phyloP scores from a whole-genome alignment of 2,113 vertebrate genomes.

The Stegostoma tigrinum region DNA sequence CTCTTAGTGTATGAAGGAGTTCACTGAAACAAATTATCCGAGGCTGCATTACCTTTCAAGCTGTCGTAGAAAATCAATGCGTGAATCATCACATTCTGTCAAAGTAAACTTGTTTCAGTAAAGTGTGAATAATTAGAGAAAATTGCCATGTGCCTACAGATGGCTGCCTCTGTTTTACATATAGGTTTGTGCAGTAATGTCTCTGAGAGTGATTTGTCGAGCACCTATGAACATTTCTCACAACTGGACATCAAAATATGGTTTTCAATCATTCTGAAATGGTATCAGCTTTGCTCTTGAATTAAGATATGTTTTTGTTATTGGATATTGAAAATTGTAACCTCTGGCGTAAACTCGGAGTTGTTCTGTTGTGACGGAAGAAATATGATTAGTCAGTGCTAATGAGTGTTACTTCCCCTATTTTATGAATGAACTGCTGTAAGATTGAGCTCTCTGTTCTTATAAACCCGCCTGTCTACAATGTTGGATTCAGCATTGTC shows the following conservation, averaged over 20 bases:
- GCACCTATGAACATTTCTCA: neutral
- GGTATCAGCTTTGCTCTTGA: neutral
- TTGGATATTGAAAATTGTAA: neutral
- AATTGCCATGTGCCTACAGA: neutral
- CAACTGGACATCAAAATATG: neutral
- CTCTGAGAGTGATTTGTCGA: neutral
- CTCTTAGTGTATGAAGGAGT: neutral
- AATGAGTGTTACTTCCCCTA: neutral
- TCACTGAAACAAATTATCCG: constrained; percentile 11
- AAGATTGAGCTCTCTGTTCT: neutral
- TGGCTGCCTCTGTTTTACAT: neutral
- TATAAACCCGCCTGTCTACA: neutral
- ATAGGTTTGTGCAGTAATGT: neutral
- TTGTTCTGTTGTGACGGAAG: neutral
- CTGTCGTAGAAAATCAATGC: neutral
- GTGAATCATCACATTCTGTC: constrained; percentile 19
- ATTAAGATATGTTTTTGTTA: neutral
- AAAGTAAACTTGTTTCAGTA: neutral
- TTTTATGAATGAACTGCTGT: neutral
- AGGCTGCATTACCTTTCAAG: constrained; percentile 6
- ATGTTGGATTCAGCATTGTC: neutral
- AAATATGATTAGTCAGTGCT: neutral
- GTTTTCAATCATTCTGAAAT: constrained; percentile 1
- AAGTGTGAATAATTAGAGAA: neutral
- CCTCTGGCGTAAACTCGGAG: neutral